phyloP scores from a whole-genome alignment of 2,113 vertebrate genomes.

The Hippocampus guttulatus region DNA sequence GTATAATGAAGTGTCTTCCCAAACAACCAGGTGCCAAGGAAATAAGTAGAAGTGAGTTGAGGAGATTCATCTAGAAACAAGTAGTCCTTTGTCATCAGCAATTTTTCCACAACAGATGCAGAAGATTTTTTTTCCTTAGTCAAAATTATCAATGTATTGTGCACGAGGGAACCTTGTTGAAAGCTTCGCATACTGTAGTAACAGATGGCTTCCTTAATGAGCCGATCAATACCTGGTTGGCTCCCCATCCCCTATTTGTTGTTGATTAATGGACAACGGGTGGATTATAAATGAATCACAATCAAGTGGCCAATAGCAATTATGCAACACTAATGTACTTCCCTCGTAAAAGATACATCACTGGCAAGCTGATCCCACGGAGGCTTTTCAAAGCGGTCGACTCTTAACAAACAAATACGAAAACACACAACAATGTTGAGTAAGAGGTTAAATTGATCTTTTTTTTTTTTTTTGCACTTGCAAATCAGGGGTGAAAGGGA shows the following conservation, averaged over 20 bases:
- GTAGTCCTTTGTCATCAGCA: too few species aligned
- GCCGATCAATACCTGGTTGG: not conserved
- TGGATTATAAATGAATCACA: slow-evolving; percentile 5
- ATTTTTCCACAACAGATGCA: too few species aligned
- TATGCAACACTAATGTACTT: not conserved
- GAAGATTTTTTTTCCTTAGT: too few species aligned
- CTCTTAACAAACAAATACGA: not conserved
- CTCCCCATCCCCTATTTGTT: not conserved
- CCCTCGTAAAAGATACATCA: not conserved
- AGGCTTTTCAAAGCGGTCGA: not conserved
- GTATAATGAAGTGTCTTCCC: too few species aligned
- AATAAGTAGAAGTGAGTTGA: too few species aligned
- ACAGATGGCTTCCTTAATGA: not conserved
- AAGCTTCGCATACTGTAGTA: not conserved
- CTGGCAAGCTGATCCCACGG: not conserved
- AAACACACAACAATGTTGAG: not conserved
- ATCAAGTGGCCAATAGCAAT: not conserved
- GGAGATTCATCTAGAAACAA: too few species aligned
- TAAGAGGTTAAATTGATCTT: not conserved
- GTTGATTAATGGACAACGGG: not conserved
- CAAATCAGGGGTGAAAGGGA: not conserved
- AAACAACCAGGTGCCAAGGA: too few species aligned
- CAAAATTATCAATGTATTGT: too few species aligned
- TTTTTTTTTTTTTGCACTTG: not conserved
- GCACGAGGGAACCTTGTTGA: too few species aligned